Evolutionary conservation across 2,113 vertebrate genomes (phyloP).

Genomic region (Gobiocypris rarus): DNA sequence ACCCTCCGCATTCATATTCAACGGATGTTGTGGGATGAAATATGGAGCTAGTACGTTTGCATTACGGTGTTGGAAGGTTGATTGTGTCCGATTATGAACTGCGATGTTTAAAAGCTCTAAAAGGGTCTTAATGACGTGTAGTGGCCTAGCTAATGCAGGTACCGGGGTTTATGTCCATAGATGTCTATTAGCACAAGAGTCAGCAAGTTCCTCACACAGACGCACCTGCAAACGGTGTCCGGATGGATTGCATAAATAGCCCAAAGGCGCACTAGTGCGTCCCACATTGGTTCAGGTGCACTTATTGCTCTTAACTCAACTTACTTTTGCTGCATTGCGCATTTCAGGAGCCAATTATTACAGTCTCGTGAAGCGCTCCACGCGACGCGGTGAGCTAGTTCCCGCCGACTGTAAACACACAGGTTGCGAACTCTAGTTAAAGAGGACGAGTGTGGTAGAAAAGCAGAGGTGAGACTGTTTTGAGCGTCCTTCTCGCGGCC

Average conservation of each 20-base stretch:
- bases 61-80: background rate
- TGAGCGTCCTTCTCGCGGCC: background rate
- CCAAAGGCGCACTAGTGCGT: background rate
- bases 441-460: background rate
- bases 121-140: slow-evolving; percentile 48
- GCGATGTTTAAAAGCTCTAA: slow-evolving; percentile 44
- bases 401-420: background rate
- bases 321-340: slow-evolving; percentile 6
- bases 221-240: background rate
- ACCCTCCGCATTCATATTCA: slow-evolving; percentile 17
- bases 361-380: background rate
- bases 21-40: background rate
- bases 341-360: background rate
- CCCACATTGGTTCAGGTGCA: slow-evolving; percentile 43
- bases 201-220: background rate
- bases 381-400: background rate
- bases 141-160: slow-evolving; percentile 15
- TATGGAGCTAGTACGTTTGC: background rate
- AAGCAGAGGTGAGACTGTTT: slow-evolving; percentile 4
- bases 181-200: background rate
- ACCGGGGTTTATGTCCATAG: background rate
- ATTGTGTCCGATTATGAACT: background rate
- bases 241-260: slow-evolving; percentile 22
- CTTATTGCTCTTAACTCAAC: background rate
- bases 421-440: slow-evolving; percentile 1